Base-by-base conservation (phyloP, 1,140 invertebrate genomes). In the Helicoverpa armigera region DNA sequence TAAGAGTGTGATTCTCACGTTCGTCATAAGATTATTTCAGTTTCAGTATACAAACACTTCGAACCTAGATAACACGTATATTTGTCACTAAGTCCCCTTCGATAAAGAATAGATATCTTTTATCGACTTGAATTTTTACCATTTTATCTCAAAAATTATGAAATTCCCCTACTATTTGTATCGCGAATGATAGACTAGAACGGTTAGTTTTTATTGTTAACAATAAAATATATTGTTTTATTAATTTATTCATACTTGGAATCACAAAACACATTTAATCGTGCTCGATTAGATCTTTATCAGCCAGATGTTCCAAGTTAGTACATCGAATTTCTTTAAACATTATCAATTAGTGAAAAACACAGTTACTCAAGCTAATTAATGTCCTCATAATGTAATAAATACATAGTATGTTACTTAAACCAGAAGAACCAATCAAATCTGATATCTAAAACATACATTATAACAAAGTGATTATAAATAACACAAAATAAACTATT, bases 61-160 rank as follows among this genome's bases (percentile, higher is more conserved):
- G 67, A 23, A 11, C 13, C 10, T 12, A 12, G 69, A 72, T 72
- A 72, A 72, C 23, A 72, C 18, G 4, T 23, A 23, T 23, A 23
- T 72, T 29, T 53, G 50, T 29, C 23, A 18, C 69, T 48, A 48
- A 65, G 35, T 31, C 53, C 31, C 31, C 23, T 7, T 31, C 69
- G 69, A 72, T 75, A 75, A 48, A 16, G n/a, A 58, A 60, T 48
- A 16, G n/a, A 75, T 60, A 50, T 75, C 54, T 23, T 16, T 2
- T 18, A 58, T 23, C 56, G 75, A 67, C 54, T 29, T 16, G 13
- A 35, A 5, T 16, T 51, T 77, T 65, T 77, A 63, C 65, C 63
- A 67, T 54, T 77, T 77, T 67, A 77, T 77, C 75, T 77, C 14
- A 65, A 12, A 53, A 54, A 35, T 63, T 54, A 63, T 51, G 13